Evolutionary conservation across 2,113 vertebrate species (phyloP), one percentile per base, ranked within the genome.

Genomic region (Lipophrys pholis): DNA sequence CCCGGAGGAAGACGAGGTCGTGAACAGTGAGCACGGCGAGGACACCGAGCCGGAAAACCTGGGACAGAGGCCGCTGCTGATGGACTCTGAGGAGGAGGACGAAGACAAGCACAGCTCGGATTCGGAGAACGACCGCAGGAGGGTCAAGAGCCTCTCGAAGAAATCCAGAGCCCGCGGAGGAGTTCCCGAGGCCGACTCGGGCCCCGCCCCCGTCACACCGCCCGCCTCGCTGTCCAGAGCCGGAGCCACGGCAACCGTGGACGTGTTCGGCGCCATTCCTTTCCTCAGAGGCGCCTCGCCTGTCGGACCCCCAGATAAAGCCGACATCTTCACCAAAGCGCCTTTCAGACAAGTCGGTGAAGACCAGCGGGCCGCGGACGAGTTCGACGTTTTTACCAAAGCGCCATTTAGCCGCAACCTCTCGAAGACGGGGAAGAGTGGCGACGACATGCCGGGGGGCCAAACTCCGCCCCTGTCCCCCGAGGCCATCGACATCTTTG

Each of bases 31-130:
- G 64, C 96, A 93, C 0, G 96, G 94, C 0, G 95, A 93, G 5
- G 96, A 99, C 50, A 95, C 94, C 0, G 97, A 99, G 66, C 94
- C 94, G 0, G 98, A 99, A 85, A 96, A 95, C 9, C 76, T 96
- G 40, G 98, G 97, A n/a, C 97, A 99, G 58, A 92, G 95, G 12
- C 98, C 98, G 21, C 93, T 99, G 46, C 95, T 99, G 56, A 97
- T 98, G 96, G 97, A 98, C 89, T 98, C 97, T 0, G 97, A 99
- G 46, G 97, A 98, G 3, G 97, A 96, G 30, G 97, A 97, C 1
- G 94, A 96, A 3, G 96, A 97, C 50, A 97, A 96, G 54, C 96
- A 91, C 42, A 97, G 97, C 83, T 98, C 96, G 0, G 98, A 98
- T 72, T 97, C 96, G 0, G 97, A 99, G 35, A 92, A 65, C 6